Evolutionary conservation across 2,888 invertebrate genomes (phyloP), one percentile per base, ranked within the genome.

Genomic region (Tanaodytes sp.): DNA sequence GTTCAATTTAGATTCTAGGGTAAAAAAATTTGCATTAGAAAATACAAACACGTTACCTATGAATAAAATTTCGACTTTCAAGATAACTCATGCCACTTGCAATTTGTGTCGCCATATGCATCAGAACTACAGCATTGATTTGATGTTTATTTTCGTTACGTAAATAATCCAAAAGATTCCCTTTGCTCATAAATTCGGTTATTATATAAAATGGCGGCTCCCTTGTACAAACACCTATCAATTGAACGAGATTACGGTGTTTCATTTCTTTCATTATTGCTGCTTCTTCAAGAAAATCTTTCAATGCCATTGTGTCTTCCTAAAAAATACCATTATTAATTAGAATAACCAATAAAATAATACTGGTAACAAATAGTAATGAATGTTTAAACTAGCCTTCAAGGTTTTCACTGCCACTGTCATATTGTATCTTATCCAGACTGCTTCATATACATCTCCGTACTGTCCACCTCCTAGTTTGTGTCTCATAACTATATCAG

Each of bases 251-350:
- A 88, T 99, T 99, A 19, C 97, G 94, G 87, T 99, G 99, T 78
- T 97, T 96, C 96, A 99, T 97, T 87, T 98, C 98, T 85, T 99
- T 99, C 99, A 99, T 99, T 61, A 99, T 97, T 55, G 96, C 94
- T 1, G 99, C 99, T 86, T 99, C 99, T 83, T 98, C 98, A 49
- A 99, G 88, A 86, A 99, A 99, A 86, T 99, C 99, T 85, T 98
- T 98, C 63, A 99, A 88, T 9, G 98, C 98, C 98, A 99, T 99
- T 15, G 98, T 98, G 85, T 99, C 99, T 86, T 99, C 98, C 89
- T 90, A 64, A 42, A 65, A 57, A 48, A 46, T 23, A 12, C 8
- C 5, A 33, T n/a, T n/a, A 8, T 12, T n/a, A n/a, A 33, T 33
- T 33, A n/a, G n/a, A n/a, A n/a, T n/a, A n/a, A n/a, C n/a, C n/a